These are phyloP conservation scores for Lathamus discolor DNA, from an alignment of 2,113 vertebrate species.

Conservation along the genomic window DNA sequence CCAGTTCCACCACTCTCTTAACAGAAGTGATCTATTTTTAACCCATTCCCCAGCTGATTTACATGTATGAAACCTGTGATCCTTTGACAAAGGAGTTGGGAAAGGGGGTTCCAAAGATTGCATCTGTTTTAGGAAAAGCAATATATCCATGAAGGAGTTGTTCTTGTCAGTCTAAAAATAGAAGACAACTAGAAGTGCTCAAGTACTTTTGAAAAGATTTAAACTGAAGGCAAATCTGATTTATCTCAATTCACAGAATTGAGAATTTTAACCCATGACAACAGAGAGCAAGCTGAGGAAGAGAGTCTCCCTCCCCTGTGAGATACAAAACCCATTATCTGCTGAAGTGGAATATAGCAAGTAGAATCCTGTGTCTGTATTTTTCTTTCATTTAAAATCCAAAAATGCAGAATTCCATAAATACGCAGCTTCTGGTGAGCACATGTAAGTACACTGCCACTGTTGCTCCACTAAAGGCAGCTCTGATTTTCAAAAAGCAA, in stretches of 20 bases:
- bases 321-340: not conserved
- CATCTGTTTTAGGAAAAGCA: not conserved
- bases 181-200: not conserved
- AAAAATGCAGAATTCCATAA: not conserved
- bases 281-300: not conserved
- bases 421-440: not conserved
- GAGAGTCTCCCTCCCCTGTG: not conserved
- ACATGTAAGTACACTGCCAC: rapidly evolving
- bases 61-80: not conserved
- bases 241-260: not conserved
- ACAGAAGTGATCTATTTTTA: not conserved
- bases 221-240: not conserved
- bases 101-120: not conserved
- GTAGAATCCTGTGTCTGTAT: not conserved
- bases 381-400: not conserved
- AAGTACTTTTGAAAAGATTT: not conserved
- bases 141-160: not conserved
- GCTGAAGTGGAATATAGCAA: not conserved
- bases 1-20: not conserved
- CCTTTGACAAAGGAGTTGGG: not conserved
- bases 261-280: not conserved
- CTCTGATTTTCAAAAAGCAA: not conserved
- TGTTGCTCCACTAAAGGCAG: not conserved
- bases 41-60: not conserved
- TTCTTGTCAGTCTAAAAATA: not conserved